Evolutionary conservation across 2,797 vertebrate species (phyloP), one percentile per base, ranked within the genome.

Genomic region (Echeneis naucrates): DNA sequence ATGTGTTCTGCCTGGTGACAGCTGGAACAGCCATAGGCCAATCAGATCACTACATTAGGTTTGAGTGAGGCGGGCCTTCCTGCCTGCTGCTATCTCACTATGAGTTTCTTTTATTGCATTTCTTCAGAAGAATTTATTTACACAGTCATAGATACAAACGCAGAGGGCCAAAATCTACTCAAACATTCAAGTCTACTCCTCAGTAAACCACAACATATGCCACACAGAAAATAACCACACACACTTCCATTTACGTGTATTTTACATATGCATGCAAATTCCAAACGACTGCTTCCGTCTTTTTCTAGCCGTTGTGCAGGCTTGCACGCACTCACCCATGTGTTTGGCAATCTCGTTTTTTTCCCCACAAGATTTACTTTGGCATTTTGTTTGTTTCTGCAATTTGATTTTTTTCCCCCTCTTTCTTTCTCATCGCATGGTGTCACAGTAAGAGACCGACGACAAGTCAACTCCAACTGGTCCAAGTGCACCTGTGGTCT

Each of bases 1-100:
- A 91, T 88, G 86, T 89, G 85, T 95, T 95, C 94, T 95, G 95
- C 94, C 95, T 94, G 90, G 94, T 94, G 93, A 95, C 94, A 95
- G 93, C 92, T 94, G 92, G 91, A 93, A 66, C 57, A 87, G 82
- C 83, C 72, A 79, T 50, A 52, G 85, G 87, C 94, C 94, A 94
- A 95, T 94, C 89, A 90, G 80, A 91, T 86, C 75, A 68, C 70
- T 75, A 48, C 47, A n/a, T 85, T 89, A 60, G 80, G 37, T 88
- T 86, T 89, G 87, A 92, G 82, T 78, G 80, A 92, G 92, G 93
- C 80, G 87, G 92, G 89, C 64, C 89, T 93, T 93, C 73, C 83
- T 90, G 83, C 73, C 50, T 62, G 83, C 78, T 82, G 72, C 75
- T 78, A 11, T 85, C 76, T 75, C 66, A 79, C 70, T 82, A 50